Percentiles rank a stretch among this genome's conserved stretches.
Evolutionary conservation across 2,113 vertebrate species (phyloP).

Genomic region (Sterna hirundo): DNA sequence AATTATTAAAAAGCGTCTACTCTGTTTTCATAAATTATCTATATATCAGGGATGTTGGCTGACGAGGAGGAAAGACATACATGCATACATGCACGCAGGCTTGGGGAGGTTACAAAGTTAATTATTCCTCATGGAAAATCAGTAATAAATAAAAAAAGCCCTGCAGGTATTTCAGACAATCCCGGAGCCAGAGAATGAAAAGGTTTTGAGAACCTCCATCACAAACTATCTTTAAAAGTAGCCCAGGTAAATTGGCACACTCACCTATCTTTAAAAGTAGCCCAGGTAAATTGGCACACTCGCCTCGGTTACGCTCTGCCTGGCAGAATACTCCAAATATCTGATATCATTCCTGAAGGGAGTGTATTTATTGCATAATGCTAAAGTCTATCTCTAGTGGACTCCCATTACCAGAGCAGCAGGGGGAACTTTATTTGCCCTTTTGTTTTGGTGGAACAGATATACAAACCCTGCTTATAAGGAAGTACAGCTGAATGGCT

Average conservation of each 20-base stretch:
- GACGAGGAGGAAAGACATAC: slow-evolving; percentile 4
- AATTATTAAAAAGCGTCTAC: slow-evolving; percentile 79
- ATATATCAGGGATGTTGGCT: slow-evolving; percentile 59
- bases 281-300: neutral
- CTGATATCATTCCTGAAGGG: neutral
- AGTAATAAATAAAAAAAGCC: neutral
- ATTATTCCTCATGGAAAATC: slow-evolving; percentile 50
- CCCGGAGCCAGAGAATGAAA: neutral
- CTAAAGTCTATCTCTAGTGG: neutral
- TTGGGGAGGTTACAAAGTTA: slow-evolving; percentile 43
- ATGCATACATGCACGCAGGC: neutral
- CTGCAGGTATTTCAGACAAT: neutral
- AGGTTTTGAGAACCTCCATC: neutral
- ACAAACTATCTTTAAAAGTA: neutral
- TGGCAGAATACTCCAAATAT: neutral
- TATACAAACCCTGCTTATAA: neutral
- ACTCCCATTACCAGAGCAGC: neutral
- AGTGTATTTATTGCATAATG: neutral
- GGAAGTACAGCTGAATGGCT: neutral
- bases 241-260: neutral
- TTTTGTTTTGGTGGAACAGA: neutral
- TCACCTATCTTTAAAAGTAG: neutral
- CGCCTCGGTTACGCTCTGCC: neutral
- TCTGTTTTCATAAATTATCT: slow-evolving; percentile 82
- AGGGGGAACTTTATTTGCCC: neutral